Conservation (phyloP, 2,797 vertebrate genomes). For the Rhabdomys pumilio region DNA sequence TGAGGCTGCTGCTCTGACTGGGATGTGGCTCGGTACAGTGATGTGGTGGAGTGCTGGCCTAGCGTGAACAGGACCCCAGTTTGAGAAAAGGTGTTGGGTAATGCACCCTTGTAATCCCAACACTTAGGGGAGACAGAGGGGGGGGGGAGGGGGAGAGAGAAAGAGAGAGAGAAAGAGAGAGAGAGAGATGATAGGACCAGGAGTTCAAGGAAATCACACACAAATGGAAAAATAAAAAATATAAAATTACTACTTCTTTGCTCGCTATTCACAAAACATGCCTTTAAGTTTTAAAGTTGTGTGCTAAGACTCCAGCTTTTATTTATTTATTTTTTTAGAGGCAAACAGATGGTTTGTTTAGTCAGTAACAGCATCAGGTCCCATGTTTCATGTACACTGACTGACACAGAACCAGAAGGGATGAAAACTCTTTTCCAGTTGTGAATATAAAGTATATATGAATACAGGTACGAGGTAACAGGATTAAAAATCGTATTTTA, state of each 20-base stretch:
- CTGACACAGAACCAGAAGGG: not conserved
- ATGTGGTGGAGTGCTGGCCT: not conserved
- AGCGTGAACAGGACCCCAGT: not conserved
- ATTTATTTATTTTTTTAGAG: constrained; percentile 16
- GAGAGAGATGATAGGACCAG: not conserved
- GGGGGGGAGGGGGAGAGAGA: no score
- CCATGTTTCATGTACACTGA: not conserved
- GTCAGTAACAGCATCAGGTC: constrained; percentile 1
- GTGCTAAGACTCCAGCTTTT: not conserved
- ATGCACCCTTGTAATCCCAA: not conserved
- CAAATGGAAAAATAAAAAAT: not conserved
- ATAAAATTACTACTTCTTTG: not conserved
- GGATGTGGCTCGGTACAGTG: not conserved
- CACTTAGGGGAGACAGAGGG: no score
- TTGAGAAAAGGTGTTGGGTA: not conserved
- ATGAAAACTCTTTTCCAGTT: constrained; percentile 36
- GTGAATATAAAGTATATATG: not conserved
- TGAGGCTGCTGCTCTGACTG: not conserved
- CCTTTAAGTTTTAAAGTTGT: not conserved
- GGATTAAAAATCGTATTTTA: constrained; percentile 6
- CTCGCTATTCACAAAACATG: constrained; percentile 14
- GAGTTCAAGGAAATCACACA: not conserved
- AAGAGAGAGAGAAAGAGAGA: no score
- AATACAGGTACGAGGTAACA: not conserved
- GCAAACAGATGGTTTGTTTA: constrained; percentile 7